These are phyloP conservation scores for Apotomis capreana DNA, from an alignment of 2,888 invertebrate species.

Conservation along the genomic window DNA sequence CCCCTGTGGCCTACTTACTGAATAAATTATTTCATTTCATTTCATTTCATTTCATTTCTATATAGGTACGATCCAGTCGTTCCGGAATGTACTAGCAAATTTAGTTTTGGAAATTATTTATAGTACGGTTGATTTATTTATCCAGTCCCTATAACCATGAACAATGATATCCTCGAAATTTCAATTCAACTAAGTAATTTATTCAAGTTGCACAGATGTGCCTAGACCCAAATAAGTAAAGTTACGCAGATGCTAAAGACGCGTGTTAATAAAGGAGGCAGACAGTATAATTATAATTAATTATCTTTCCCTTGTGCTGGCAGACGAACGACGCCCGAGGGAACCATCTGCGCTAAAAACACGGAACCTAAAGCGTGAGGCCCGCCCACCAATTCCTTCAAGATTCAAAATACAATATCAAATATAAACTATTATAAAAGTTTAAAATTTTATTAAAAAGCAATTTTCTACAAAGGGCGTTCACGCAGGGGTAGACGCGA, in stretches of 20 bases:
- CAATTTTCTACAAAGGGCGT: too few species aligned
- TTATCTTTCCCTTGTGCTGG: conserved; percentile 67
- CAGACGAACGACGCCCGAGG: conserved; percentile 72
- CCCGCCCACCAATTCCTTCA: conserved; percentile 44
- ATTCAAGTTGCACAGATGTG: conserved; percentile 18
- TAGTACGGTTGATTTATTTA: too few species aligned
- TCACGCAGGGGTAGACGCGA: too few species aligned
- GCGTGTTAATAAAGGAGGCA: conserved; percentile 54
- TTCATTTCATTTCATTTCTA: too few species aligned
- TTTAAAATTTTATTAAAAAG: too few species aligned
- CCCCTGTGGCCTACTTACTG: too few species aligned
- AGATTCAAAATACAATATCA: conserved; percentile 11
- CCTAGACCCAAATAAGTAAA: conserved; percentile 21
- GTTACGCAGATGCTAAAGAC: conserved; percentile 38
- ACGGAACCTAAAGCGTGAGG: conserved; percentile 60
- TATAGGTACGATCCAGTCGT: too few species aligned
- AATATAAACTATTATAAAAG: too few species aligned
- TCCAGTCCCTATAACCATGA: too few species aligned
- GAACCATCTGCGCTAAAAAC: conserved; percentile 67
- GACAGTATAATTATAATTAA: conserved; percentile 75
- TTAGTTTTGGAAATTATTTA: too few species aligned
- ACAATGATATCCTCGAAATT: not conserved
- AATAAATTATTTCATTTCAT: too few species aligned
- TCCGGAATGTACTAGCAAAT: too few species aligned
- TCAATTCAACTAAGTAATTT: conserved; percentile 1